phyloP scores from a whole-genome alignment of 2,113 vertebrate genomes.

The Neolamprologus falcicula region DNA sequence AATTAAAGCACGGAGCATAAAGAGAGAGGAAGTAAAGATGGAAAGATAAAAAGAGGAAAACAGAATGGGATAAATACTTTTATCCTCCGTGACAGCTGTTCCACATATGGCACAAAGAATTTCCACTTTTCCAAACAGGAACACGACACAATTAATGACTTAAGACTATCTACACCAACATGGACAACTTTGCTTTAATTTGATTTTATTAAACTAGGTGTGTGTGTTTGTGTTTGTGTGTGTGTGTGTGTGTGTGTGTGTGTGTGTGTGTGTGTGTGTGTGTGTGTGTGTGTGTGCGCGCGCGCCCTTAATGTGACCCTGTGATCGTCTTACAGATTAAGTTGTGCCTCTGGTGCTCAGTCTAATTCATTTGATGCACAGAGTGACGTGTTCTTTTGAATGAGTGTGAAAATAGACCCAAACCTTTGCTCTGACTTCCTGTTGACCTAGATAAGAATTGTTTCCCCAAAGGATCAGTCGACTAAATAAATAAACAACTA shows the following conservation, averaged over 20 bases:
- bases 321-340: conserved; percentile 5
- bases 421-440: not conserved
- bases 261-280: not conserved
- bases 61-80: not conserved
- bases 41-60: not conserved
- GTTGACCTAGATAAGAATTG: not conserved
- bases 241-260: not conserved
- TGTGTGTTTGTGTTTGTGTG: not conserved
- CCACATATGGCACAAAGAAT: no score
- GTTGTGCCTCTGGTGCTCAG: not conserved
- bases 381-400: not conserved
- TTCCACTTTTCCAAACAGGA: not conserved
- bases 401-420: not conserved
- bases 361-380: not conserved
- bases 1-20: not conserved
- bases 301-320: not conserved
- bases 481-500: not conserved
- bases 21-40: not conserved
- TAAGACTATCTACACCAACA: not conserved
- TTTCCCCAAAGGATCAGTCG: not conserved
- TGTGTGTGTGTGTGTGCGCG: accelerated
- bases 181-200: not conserved
- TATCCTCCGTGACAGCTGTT: not conserved
- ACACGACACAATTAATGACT: not conserved
- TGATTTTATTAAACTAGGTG: not conserved